Evolutionary conservation across 2,888 invertebrate species (phyloP), one percentile per base, ranked within the genome.

Genomic region (Polyommatus icarus): DNA sequence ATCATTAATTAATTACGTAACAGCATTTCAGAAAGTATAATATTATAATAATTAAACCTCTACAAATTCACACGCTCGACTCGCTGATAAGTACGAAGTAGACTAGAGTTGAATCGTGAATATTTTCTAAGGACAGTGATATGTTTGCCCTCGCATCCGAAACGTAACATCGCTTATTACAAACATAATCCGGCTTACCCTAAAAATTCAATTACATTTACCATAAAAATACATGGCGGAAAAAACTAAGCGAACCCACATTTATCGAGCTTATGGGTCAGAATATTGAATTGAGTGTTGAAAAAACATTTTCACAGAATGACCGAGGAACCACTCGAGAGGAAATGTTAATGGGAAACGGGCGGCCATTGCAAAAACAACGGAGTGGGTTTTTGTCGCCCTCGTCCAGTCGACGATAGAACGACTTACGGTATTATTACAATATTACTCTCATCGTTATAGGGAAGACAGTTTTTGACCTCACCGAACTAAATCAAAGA

Each of bases 331-430:
- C 86, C 85, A 84, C 85, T 86, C 85, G 85, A 61, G 78, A 85
- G 86, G 87, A 87, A 89, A 89, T 85, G 87, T 87, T 89, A 89
- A 90, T 90, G 88, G 87, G 85, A 85, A 87, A 85, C 87, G 85
- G 82, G 87, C 84, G 87, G 86, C 87, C 88, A 85, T 81, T 83
- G 84, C 85, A 90, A 91, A 90, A 91, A 90, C 90, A 89, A 87
- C 83, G 82, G 83, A 83, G 86, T 84, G 83, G 84, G 90, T 88
- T 90, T 89, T 89, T 89, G 85, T 85, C 83, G 81, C 82, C 83
- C 86, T 88, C 89, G 90, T 89, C 89, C 88, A 54, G 54, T 54
- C 29, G 75, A 54, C 8, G 54, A 72, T 40, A 40, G 46, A 50
- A 75, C 24, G 75, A 75, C 46, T 20, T 15, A 50, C 54, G 54